Evolutionary conservation across 2,797 vertebrate genomes (phyloP).

Genomic region (Acanthurus leucopareius): DNA sequence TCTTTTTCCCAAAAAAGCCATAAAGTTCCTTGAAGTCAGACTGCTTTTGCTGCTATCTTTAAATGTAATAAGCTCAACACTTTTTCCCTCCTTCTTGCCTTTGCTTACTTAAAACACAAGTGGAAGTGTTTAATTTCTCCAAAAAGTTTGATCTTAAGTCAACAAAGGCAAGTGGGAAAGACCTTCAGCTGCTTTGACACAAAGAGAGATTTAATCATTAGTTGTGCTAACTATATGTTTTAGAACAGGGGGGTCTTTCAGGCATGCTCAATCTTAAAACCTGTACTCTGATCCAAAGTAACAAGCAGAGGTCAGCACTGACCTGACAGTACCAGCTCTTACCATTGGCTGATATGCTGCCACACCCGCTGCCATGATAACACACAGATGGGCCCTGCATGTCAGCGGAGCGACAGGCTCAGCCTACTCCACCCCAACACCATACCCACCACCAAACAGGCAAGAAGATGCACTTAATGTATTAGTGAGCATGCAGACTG

Average conservation of each 20-base stretch:
- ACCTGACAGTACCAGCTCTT: conserved; percentile 91
- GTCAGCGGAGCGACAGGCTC: conserved; percentile 73
- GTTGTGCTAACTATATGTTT: conserved; percentile 15
- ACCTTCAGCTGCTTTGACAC: background rate
- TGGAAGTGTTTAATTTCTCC: background rate
- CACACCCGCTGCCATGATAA: conserved; percentile 70
- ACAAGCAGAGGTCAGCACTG: conserved; percentile 93
- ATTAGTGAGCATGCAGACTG: conserved; percentile 80
- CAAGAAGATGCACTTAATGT: conserved; percentile 64
- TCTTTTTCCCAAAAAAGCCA: background rate
- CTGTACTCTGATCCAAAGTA: conserved; percentile 55
- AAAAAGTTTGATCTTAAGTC: conserved; percentile 67
- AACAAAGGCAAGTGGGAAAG: conserved; percentile 69
- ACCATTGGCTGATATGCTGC: conserved; percentile 76
- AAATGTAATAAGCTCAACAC: background rate
- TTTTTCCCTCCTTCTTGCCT: conserved; percentile 58
- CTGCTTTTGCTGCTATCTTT: conserved; percentile 7
- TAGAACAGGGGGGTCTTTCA: conserved; percentile 11
- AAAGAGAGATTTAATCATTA: background rate
- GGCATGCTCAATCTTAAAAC: conserved; percentile 35
- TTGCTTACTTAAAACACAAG: conserved; percentile 78
- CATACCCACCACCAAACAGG: conserved; percentile 81
- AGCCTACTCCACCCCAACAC: conserved; percentile 73
- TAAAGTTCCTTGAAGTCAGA: conserved; percentile 9
- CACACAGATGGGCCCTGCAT: conserved; percentile 65